Base-by-base conservation (phyloP, 2,888 invertebrate species). In the Tetragonisca angustula region DNA sequence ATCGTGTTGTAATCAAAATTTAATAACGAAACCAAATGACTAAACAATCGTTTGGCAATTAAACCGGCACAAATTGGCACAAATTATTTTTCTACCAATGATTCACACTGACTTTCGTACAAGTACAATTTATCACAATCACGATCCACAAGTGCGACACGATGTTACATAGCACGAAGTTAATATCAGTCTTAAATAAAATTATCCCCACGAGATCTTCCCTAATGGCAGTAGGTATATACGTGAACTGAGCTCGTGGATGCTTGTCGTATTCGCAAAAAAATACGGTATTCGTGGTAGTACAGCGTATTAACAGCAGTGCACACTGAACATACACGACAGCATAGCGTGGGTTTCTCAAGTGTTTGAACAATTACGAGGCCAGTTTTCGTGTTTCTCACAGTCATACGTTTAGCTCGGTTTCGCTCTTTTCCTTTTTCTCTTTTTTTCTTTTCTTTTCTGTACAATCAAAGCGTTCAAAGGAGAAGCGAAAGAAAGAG, bases 281-380 rank as follows among this genome's bases (percentile, higher is more conserved):
- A 62, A 24, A 70, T 24, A 50, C 75, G 71, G 61, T 78, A 43
- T 76, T 43, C 52, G 50, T 71, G 76, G 68, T 79, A 65, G 70
- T 81, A 81, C 36, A 87, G 76, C 80, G 79, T 88, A 85, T 85
- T 76, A 85, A 81, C 75, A 88, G 82, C 86, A 81, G 81, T 89
- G 87, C 88, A 91, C 89, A 91, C 85, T 74, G 64, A 91, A 87
- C 86, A 88, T 74, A 88, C 64, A 86, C 67, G 85, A 84, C 71
- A 87, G 86, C 86, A 79, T 83, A 89, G 88, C 81, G 81, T 88
- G 85, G 88, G 85, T 81, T 43, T 77, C 72, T 82, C 74, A 69
- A 21, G 89, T 78, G 84, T 87, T 43, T 70, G 70, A 68, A 77
- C 64, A 71, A 77, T 87, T 76, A 75, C 82, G 84, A 84, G 86